Percentiles rank a stretch among this genome's conserved stretches.
These are phyloP conservation scores for Drosophila putrida DNA, from an alignment of 2,888 invertebrate genomes.

Conservation along the genomic window DNA sequence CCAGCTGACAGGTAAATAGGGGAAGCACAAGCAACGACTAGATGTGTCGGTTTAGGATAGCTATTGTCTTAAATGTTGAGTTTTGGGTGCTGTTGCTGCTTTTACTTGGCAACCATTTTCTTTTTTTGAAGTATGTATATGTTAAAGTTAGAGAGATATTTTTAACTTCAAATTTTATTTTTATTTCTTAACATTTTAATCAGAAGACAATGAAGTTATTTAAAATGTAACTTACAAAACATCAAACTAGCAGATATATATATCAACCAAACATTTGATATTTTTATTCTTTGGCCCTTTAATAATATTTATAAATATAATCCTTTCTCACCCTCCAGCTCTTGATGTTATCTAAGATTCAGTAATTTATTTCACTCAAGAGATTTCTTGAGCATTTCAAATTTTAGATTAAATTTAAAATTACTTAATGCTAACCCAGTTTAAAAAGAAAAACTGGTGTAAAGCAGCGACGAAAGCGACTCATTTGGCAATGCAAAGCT, in stretches of 20 bases:
- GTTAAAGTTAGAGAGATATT: no score
- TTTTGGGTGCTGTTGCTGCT: neutral
- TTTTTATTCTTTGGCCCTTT: neutral
- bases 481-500: conserved; percentile 47
- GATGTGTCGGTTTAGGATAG: neutral
- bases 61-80: neutral
- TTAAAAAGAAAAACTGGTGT: neutral
- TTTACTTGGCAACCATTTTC: neutral
- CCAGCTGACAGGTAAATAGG: neutral
- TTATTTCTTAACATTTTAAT: no score
- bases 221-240: no score
- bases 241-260: no score
- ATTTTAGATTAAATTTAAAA: conserved; percentile 37
- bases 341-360: neutral
- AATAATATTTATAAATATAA: neutral
- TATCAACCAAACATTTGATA: no score
- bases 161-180: neutral
- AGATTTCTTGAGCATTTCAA: conserved; percentile 37
- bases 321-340: neutral
- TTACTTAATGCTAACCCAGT: conserved; percentile 60
- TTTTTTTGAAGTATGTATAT: neutral
- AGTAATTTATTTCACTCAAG: neutral
- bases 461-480: conserved; percentile 8
- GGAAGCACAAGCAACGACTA: neutral
- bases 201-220: no score